Base-by-base conservation (phyloP, 2,888 invertebrate species). In the Enchytraeus crypticus region DNA sequence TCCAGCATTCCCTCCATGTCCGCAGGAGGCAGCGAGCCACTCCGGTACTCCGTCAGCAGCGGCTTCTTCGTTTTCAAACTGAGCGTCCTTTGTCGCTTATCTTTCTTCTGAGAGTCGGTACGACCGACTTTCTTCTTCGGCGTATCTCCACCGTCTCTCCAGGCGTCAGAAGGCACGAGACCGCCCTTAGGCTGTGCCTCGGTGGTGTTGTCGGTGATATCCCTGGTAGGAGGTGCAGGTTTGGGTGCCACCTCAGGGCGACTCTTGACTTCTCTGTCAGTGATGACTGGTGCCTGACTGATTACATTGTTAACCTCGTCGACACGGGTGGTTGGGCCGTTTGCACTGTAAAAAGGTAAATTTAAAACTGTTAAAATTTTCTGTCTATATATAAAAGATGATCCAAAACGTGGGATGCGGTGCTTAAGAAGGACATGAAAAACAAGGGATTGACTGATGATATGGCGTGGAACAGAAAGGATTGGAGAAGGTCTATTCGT, bases 1-100 rank as follows among this genome's bases (percentile, higher is more conserved):
- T 97, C 97, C 60, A 98, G 79, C 71, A 85, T 82, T 69, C 92
- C 92, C 80, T 92, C 89, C 47, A 93, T 90, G 79, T 92, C 93
- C 0, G 91, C 90, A 3, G 92, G 92, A 65, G 92, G 76, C 63
- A 79, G 75, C 18, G 77, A 71, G 4, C 76, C 62, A 18, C 53
- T 47, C 27, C 55, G 57, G 61, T 64, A 67, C 56, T 66, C 63
- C 74, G 74, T 57, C 57, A 68, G 77, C 3, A 45, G 47, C 23
- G 43, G 38, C 62, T 92, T 84, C 14, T 92, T 84, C 0, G 96
- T 95, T 32, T 91, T 96, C 81, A 97, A 95, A 67, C 92, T 93
- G 0, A 96, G 92, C 0, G 92, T 93, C 66, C 92, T 85, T 46
- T 63, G 51, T n/a, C 64, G 57, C 45, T 68, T 68, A 34, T 66